Evolutionary conservation across 2,888 invertebrate genomes (phyloP).

Genomic region (Clitarchus hookeri): DNA sequence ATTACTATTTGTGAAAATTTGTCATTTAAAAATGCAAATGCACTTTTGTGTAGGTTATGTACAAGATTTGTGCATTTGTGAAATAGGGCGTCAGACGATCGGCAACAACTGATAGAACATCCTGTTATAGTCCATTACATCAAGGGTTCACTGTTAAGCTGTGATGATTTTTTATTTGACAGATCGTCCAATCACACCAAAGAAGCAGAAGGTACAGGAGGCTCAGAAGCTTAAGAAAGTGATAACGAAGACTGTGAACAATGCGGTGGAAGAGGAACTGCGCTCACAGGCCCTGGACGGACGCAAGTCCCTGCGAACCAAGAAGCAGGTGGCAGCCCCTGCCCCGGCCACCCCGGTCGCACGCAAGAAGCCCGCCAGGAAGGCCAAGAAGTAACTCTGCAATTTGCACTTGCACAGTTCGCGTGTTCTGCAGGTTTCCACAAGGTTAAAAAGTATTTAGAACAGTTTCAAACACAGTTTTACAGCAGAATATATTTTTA

Average conservation of each 20-base stretch:
- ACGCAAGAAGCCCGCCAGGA: slow-evolving; percentile 26
- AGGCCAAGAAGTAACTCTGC: slow-evolving; percentile 29
- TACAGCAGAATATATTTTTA: slow-evolving; percentile 8
- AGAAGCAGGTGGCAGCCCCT: slow-evolving; percentile 30
- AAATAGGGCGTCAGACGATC: too few species aligned
- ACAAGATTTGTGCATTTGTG: too few species aligned
- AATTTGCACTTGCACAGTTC: background rate
- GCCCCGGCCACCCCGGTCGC: slow-evolving; percentile 17
- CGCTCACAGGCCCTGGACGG: slow-evolving; percentile 60
- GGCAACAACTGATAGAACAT: too few species aligned
- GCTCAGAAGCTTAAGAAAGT: slow-evolving; percentile 67
- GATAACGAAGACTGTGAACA: slow-evolving; percentile 72
- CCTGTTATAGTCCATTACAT: too few species aligned
- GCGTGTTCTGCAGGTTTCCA: slow-evolving; percentile 7
- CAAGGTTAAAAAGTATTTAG: slow-evolving; percentile 5
- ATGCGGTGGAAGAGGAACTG: slow-evolving; percentile 68
- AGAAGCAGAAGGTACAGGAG: slow-evolving; percentile 63
- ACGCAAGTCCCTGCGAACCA: slow-evolving; percentile 47
- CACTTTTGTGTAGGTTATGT: too few species aligned
- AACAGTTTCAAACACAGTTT: slow-evolving; percentile 11
- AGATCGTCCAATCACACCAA: slow-evolving; percentile 70
- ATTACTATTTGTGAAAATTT: too few species aligned
- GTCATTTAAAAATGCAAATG: too few species aligned
- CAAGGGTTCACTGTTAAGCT: too few species aligned
- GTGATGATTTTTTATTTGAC: background rate